Conservation (phyloP, 2,797 vertebrate species). For the Artibeus lituratus region DNA sequence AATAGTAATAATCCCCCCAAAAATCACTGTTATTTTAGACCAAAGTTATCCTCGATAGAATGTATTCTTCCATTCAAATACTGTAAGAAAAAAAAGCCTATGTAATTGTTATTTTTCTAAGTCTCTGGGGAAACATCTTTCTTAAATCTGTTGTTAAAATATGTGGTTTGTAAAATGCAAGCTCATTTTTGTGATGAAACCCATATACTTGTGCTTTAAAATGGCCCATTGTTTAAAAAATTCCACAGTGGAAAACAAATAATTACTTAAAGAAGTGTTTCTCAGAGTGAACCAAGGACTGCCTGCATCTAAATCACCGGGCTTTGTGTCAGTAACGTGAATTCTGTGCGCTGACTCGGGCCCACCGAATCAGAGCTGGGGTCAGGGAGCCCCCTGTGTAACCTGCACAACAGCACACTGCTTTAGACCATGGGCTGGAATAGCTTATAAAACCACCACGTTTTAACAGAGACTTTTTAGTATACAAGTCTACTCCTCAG, state of each 20-base stretch:
- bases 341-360: not conserved
- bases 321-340: not conserved
- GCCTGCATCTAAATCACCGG: not conserved
- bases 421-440: not conserved
- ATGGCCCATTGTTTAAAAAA: conserved; percentile 8
- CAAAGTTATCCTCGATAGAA: not conserved
- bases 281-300: not conserved
- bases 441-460: not conserved
- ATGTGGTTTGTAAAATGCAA: conserved; percentile 13
- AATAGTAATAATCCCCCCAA: not conserved
- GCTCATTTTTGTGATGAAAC: not conserved
- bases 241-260: not conserved
- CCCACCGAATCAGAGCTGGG: not conserved
- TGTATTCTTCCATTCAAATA: not conserved
- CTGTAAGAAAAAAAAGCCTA: not conserved
- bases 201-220: not conserved
- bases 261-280: not conserved
- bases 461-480: not conserved
- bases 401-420: not conserved
- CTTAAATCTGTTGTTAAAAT: conserved; percentile 17
- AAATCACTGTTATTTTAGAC: not conserved
- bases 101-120: conserved; percentile 14
- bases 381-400: not conserved
- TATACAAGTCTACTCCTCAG: not conserved
- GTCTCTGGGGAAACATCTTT: not conserved